phyloP scores from a whole-genome alignment of 2,797 vertebrate genomes.

The Parambassis ranga region DNA sequence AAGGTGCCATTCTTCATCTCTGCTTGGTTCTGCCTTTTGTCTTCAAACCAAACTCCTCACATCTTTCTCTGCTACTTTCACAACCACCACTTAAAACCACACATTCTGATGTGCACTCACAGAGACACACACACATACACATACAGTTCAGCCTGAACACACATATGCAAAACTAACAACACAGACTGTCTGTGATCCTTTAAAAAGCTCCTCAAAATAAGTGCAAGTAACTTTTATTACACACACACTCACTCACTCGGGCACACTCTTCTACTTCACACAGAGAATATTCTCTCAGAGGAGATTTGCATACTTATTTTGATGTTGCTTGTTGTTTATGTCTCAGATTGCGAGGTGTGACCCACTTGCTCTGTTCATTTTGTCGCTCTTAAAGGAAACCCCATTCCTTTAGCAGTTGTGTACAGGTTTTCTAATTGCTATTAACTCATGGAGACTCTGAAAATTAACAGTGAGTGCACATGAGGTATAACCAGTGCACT shows the following conservation, averaged over 20 bases:
- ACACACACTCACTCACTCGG: neutral
- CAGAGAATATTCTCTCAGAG: slow-evolving; percentile 48
- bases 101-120: neutral
- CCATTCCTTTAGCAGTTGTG: slow-evolving; percentile 38
- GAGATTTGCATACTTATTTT: slow-evolving; percentile 66
- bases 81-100: slow-evolving; percentile 27
- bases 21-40: slow-evolving; percentile 44
- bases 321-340: slow-evolving; percentile 64
- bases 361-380: slow-evolving; percentile 69
- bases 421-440: slow-evolving; percentile 57
- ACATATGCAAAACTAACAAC: slow-evolving; percentile 53
- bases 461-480: slow-evolving; percentile 13
- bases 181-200: slow-evolving; percentile 52
- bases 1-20: slow-evolving; percentile 31
- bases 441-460: slow-evolving; percentile 36
- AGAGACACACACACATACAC: neutral
- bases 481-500: slow-evolving; percentile 18
- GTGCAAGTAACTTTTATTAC: slow-evolving; percentile 38
- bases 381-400: slow-evolving; percentile 57
- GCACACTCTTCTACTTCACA: slow-evolving; percentile 39
- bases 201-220: slow-evolving; percentile 59
- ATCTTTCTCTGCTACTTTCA: slow-evolving; percentile 5
- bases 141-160: slow-evolving; percentile 9
- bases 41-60: slow-evolving; percentile 39
- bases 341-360: slow-evolving; percentile 56